Evolutionary conservation across 1,140 invertebrate genomes (phyloP), one percentile per base, ranked within the genome.

Genomic region (Nasonia giraulti): DNA sequence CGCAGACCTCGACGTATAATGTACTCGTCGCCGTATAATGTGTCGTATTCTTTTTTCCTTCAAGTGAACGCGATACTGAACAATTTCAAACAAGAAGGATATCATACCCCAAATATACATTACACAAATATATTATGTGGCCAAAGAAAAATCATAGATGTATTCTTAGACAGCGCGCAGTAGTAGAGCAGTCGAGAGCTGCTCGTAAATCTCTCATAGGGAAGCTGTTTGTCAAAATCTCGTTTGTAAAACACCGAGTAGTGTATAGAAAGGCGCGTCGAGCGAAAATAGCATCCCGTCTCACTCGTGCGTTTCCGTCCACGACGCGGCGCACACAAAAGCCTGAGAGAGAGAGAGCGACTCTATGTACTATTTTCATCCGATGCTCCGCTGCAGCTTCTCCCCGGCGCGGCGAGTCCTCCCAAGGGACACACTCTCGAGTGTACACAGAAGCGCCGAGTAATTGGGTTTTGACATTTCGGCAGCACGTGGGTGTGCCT

Each of bases 401-500:
- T 62, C 55, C 55, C 55, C 17, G 47, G 11, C 33, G 33, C 27
- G 1, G 27, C 27, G 11, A 50, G 47, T 62, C 55, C 78, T 91
- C 90, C 87, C 89, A 20, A 75, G 89, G 87, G 91, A 90, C 81
- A 33, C 68, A 8, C 87, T 79, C 68, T 84, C 89, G 87, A 87
- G 82, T 87, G 88, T 91, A 17, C 90, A 89, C 84, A 86, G 82
- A 44, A 76, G 83, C 81, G 87, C 47, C 83, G 87, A 89, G 88
- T 92, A 91, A 92, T 91, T 91, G 87, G 89, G 89, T 90, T 92
- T 91, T 90, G 88, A 91, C 89, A 85, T 87, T 84, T 87, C 85
- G 69, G 74, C 80, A 79, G 33, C 68, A 20, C 40, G 86, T 76
- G 76, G 79, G 55, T 82, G 86, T 86, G 84, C 87, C 87, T 17